Conservation (phyloP, 2,797 vertebrate genomes). For the Catamblyrhynchus diadema region DNA sequence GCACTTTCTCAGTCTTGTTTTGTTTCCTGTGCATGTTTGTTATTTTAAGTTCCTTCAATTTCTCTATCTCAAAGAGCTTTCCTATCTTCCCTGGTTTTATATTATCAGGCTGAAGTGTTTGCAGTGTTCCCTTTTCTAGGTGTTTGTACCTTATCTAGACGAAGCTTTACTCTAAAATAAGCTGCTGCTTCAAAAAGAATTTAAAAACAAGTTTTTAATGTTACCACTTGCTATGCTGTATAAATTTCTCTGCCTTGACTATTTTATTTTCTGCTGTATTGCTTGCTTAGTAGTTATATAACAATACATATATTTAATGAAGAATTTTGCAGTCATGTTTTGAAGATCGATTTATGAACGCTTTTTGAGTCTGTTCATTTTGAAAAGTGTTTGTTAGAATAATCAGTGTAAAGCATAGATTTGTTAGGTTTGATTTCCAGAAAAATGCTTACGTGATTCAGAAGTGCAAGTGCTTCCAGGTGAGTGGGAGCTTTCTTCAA, state of each 20-base stretch:
- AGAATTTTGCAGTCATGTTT: not conserved
- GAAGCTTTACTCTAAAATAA: not conserved
- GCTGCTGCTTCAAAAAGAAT: not conserved
- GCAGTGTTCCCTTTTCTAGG: not conserved
- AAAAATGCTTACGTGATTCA: not conserved
- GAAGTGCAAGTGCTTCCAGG: not conserved
- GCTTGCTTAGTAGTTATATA: not conserved
- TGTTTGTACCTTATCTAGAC: not conserved
- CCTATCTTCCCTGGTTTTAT: not conserved
- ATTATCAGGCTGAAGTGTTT: not conserved
- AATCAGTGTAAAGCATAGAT: not conserved
- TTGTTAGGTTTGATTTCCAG: not conserved
- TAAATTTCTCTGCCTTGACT: not conserved
- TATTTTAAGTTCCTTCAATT: conserved; percentile 18
- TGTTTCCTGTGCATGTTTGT: conserved; percentile 45
- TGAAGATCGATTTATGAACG: not conserved
- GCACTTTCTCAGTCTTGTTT: conserved; percentile 25
- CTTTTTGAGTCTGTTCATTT: not conserved
- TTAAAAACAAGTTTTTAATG: not conserved
- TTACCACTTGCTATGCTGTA: rapidly evolving
- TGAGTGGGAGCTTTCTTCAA: not conserved
- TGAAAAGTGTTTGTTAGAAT: not conserved
- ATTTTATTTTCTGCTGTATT: not conserved
- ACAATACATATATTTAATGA: not conserved
- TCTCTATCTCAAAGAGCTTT: not conserved